These are phyloP conservation scores for Sebastes flavidus DNA, from an alignment of 2,797 vertebrate genomes.

Conservation along the genomic window DNA sequence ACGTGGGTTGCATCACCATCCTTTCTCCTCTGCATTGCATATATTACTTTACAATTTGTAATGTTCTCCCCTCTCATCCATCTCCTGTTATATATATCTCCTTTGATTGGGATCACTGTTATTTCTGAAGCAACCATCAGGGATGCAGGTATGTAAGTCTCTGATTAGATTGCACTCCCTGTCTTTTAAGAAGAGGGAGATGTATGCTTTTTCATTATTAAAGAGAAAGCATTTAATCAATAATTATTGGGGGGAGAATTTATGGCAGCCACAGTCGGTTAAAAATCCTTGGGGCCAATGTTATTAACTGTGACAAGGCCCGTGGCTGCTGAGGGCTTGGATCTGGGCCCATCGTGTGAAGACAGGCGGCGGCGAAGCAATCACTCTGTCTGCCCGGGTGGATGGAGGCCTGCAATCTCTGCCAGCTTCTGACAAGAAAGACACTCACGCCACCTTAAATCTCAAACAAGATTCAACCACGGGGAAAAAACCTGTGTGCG, in stretches of 20 bases:
- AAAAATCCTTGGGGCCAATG: conserved; percentile 63
- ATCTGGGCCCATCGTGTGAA: conserved; percentile 25
- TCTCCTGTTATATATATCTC: conserved; percentile 40
- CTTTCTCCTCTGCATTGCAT: conserved; percentile 9
- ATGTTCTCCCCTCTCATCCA: conserved; percentile 7
- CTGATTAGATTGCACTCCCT: conserved; percentile 79
- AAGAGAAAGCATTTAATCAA: conserved; percentile 81
- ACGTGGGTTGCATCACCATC: conserved; percentile 5
- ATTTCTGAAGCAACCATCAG: conserved; percentile 59
- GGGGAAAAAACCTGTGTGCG: neutral
- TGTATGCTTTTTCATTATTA: conserved; percentile 80
- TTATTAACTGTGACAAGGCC: conserved; percentile 68
- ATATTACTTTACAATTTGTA: conserved; percentile 34
- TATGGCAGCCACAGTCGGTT: conserved; percentile 62
- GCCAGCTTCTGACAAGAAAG: conserved; percentile 50
- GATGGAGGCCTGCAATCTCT: conserved; percentile 47
- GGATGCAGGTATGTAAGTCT: conserved; percentile 65
- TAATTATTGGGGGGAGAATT: conserved; percentile 71
- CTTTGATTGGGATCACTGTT: conserved; percentile 61
- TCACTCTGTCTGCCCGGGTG: conserved; percentile 47
- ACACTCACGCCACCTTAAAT: conserved; percentile 32
- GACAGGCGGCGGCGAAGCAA: conserved; percentile 45
- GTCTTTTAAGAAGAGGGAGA: conserved; percentile 72
- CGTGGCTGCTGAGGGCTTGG: conserved; percentile 53
- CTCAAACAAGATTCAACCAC: conserved; percentile 12